phyloP scores from a whole-genome alignment of 2,797 vertebrate genomes.

The Halcyon badia region DNA sequence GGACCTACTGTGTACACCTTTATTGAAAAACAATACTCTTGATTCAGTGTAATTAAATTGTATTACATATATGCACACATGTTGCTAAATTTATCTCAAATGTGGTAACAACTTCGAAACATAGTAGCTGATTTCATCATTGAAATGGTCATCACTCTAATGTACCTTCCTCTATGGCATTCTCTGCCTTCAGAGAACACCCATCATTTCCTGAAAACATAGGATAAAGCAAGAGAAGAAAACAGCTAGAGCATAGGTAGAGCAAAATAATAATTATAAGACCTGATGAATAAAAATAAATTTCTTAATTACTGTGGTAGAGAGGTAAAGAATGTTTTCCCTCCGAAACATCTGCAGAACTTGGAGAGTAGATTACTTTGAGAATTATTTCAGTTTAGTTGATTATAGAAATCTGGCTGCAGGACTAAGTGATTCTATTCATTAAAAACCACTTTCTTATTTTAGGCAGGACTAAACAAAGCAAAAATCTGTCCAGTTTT shows the following conservation, averaged over 20 bases:
- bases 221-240: background rate
- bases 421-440: background rate
- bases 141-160: background rate
- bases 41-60: background rate
- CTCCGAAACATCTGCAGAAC: background rate
- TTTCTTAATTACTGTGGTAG: background rate
- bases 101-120: background rate
- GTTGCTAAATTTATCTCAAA: background rate
- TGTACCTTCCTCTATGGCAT: background rate
- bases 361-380: background rate
- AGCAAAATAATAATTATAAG: background rate
- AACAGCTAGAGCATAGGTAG: background rate
- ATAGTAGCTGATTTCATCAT: background rate
- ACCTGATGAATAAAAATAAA: background rate
- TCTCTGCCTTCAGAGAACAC: background rate
- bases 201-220: background rate
- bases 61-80: background rate
- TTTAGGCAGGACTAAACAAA: background rate
- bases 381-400: background rate
- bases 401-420: background rate
- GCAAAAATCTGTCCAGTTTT: background rate
- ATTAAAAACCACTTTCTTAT: background rate
- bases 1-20: slow-evolving; percentile 93
- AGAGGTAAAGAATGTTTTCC: background rate
- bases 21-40: slow-evolving; percentile 1